Conservation (phyloP, 2,113 vertebrate species). For the Ancistrus triradiatus region DNA sequence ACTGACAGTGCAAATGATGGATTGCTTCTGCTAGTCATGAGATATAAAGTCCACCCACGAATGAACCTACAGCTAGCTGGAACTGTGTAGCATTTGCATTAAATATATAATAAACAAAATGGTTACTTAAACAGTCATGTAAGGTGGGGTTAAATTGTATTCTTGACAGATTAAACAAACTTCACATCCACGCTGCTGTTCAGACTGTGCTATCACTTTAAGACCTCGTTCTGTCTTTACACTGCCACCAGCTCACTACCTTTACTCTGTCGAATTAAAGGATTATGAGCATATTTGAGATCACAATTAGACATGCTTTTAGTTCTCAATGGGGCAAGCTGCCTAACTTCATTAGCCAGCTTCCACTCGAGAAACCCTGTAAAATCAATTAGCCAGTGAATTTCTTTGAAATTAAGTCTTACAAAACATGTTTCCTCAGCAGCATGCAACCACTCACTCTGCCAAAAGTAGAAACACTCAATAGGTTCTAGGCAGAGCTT, state of each 20-base stretch:
- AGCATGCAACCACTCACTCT: too few relatives aligned
- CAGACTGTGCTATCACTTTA: conserved; percentile 17
- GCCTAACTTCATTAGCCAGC: conserved; percentile 65
- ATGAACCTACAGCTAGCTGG: neutral
- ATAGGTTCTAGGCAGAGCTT: too few relatives aligned
- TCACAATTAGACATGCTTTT: conserved; percentile 64
- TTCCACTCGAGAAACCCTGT: conserved; percentile 60
- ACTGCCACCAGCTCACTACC: conserved; percentile 52
- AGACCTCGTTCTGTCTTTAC: conserved; percentile 7
- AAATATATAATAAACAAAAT: too few relatives aligned
- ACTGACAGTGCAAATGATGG: conserved; percentile 25
- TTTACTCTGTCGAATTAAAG: conserved; percentile 57
- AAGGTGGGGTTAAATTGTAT: too few relatives aligned
- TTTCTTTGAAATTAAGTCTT: conserved; percentile 31
- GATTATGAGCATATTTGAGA: conserved; percentile 67
- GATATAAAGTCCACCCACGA: conserved; percentile 2
- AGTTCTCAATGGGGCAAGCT: conserved; percentile 55
- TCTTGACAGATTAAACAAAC: too few relatives aligned
- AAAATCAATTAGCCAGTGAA: conserved; percentile 56
- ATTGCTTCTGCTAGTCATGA: conserved; percentile 7
- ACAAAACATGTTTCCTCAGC: conserved; percentile 3
- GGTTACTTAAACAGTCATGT: too few relatives aligned
- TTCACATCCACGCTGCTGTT: too few relatives aligned
- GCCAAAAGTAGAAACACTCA: too few relatives aligned
- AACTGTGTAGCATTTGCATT: too few relatives aligned